These are phyloP conservation scores for Zaprionus lineosus DNA, from an alignment of 2,888 invertebrate species.

Conservation along the genomic window DNA sequence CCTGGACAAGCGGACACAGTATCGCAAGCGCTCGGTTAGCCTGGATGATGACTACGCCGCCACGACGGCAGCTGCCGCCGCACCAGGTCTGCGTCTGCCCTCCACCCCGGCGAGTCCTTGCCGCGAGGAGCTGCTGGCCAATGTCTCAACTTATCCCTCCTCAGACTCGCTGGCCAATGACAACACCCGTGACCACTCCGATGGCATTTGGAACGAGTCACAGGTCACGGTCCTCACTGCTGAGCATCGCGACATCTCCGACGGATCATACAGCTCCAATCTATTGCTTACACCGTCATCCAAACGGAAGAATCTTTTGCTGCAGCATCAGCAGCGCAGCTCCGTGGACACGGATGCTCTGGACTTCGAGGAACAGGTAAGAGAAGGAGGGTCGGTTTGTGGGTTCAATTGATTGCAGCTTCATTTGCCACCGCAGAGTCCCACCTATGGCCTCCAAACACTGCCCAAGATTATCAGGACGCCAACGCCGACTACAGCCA, in stretches of 20 bases:
- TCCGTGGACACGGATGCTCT: constrained; percentile 93
- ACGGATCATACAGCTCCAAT: constrained; percentile 83
- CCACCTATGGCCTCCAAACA: constrained; percentile 74
- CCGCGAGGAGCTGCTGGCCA: constrained; percentile 84
- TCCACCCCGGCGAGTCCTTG: constrained; percentile 87
- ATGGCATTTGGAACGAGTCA: constrained; percentile 94
- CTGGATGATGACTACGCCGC: constrained; percentile 85
- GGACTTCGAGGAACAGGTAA: constrained; percentile 87
- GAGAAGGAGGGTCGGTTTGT: not conserved
- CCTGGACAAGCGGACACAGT: constrained; percentile 85
- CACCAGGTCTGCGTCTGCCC: constrained; percentile 83
- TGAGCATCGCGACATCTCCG: constrained; percentile 83
- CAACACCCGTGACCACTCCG: constrained; percentile 90
- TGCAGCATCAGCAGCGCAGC: constrained; percentile 93
- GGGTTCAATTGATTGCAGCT: no score
- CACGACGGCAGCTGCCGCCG: constrained; percentile 60
- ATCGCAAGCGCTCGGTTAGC: constrained; percentile 89
- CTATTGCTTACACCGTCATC: constrained; percentile 90
- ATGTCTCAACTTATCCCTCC: constrained; percentile 89
- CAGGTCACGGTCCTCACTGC: constrained; percentile 91
- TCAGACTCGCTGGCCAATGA: constrained; percentile 93
- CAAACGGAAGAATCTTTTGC: constrained; percentile 89
- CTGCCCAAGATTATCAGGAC: constrained; percentile 67
- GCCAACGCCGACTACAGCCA: constrained; percentile 64
- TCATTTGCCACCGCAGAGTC: constrained; percentile 57